Evolutionary conservation across 23 tunicate genomes (phyloP), one percentile per base, ranked within the genome.

Genomic region (Aplidium turbinatum): DNA sequence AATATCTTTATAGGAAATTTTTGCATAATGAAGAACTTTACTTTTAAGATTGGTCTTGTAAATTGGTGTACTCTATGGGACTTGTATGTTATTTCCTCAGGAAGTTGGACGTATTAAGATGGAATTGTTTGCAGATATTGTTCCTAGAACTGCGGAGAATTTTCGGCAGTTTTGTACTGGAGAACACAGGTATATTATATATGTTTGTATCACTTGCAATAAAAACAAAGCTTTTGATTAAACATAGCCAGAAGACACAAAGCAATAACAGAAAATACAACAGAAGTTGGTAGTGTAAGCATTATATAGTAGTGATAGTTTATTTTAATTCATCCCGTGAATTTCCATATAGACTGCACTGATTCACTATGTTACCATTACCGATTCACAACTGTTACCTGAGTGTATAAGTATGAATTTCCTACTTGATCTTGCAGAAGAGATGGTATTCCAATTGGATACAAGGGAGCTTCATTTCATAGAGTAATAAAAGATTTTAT

Each of bases 401-500:
- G n/a, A n/a, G n/a, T n/a, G n/a, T n/a, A n/a, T n/a, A n/a, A n/a
- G n/a, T n/a, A n/a, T n/a, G n/a, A n/a, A n/a, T n/a, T n/a, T n/a
- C n/a, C n/a, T n/a, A n/a, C n/a, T n/a, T n/a, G n/a, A n/a, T n/a
- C 2, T 57, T 45, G 23, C 76, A 91, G 97, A 48, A 67, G 68
- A 40, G 99, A 95, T 48, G 96, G 99, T 1, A 77, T 89, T 1
- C 99, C 99, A 0, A 35, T 95, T 47, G 99, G 99, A 0, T 95
- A 95, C 77, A 95, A 95, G 69, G 99, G 99, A 42, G 58, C 58
- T 32, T 68, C 86, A 9, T 95, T 95, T 78, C 99, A 95, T 68
- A 74, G 99, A 63, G 91, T 95, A 39, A 95, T 95, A 28, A 95
- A 95, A 79, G 99, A 95, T 80, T 95, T 95, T 60, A 95, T 95